Conservation (phyloP, 53 echinoderm and acorn worm genomes). For the Henricia sp. region DNA sequence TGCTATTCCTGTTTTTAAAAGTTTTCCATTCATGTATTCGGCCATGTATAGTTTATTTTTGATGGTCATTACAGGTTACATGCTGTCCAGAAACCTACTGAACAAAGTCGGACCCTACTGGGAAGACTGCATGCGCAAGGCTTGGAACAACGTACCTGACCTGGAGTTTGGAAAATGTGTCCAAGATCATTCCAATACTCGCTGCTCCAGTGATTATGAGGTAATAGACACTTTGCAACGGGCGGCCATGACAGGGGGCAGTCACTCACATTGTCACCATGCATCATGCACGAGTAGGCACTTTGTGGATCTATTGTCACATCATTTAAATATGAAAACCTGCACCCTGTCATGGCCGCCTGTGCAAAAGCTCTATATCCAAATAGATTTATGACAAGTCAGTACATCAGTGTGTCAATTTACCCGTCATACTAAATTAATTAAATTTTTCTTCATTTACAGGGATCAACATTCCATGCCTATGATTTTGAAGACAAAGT, state of each 20-base stretch:
- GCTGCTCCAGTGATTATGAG: conserved; percentile 78
- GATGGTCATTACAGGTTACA: conserved; percentile 67
- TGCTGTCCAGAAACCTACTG: conserved; percentile 87
- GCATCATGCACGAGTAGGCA: too few species aligned
- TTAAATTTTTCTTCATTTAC: background rate
- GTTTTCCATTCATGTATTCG: too few species aligned
- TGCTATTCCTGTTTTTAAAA: too few species aligned
- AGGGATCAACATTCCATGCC: conserved; percentile 83
- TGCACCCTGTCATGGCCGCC: too few species aligned
- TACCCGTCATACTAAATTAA: background rate
- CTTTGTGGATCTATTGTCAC: too few species aligned
- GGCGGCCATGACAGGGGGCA: too few species aligned
- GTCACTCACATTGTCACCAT: too few species aligned
- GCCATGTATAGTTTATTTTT: too few species aligned
- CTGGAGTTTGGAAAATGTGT: conserved; percentile 90
- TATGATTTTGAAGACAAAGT: conserved; percentile 92
- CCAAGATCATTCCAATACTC: conserved; percentile 75
- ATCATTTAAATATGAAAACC: too few species aligned
- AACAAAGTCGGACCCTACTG: conserved; percentile 74
- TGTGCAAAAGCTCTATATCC: background rate
- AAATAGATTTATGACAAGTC: background rate
- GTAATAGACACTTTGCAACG: conserved; percentile 27
- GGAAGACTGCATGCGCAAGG: conserved; percentile 89
- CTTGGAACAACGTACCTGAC: conserved; percentile 88
- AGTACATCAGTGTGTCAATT: too few species aligned